Evolutionary conservation across 2,797 vertebrate species (phyloP).

Genomic region (Myotis findleyi): DNA sequence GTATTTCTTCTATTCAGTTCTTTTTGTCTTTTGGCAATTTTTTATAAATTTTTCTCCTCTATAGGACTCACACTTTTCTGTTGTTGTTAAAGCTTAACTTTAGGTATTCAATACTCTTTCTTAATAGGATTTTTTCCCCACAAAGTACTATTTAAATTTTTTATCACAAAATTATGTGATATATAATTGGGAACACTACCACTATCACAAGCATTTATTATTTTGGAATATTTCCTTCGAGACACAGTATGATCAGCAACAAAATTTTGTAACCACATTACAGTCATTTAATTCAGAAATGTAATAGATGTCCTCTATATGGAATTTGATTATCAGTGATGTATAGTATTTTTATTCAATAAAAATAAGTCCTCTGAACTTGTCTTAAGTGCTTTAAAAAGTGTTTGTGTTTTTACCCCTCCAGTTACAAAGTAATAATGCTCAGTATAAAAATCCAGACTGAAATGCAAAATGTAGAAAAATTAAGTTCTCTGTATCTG

Average conservation of each 20-base stretch:
- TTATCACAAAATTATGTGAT: not conserved
- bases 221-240: not conserved
- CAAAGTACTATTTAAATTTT: not conserved
- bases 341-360: not conserved
- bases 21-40: not conserved
- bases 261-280: not conserved
- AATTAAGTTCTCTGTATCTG: not conserved
- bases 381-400: not conserved
- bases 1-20: not conserved
- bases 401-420: not conserved
- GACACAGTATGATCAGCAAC: not conserved
- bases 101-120: not conserved
- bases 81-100: constrained; percentile 4
- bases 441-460: not conserved
- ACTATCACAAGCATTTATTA: constrained; percentile 29
- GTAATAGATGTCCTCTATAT: not conserved
- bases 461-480: not conserved
- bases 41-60: not conserved
- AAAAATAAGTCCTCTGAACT: constrained; percentile 15
- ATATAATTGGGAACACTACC: not conserved
- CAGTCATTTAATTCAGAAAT: not conserved
- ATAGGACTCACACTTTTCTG: not conserved
- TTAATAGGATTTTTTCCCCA: not conserved
- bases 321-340: not conserved
- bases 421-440: constrained; percentile 19